A percentile compares a stretch with the other conserved stretches of the same genome.
These are phyloP conservation scores for Anoplophora glabripennis DNA, from an alignment of 1,140 invertebrate species.

Conservation along the genomic window DNA sequence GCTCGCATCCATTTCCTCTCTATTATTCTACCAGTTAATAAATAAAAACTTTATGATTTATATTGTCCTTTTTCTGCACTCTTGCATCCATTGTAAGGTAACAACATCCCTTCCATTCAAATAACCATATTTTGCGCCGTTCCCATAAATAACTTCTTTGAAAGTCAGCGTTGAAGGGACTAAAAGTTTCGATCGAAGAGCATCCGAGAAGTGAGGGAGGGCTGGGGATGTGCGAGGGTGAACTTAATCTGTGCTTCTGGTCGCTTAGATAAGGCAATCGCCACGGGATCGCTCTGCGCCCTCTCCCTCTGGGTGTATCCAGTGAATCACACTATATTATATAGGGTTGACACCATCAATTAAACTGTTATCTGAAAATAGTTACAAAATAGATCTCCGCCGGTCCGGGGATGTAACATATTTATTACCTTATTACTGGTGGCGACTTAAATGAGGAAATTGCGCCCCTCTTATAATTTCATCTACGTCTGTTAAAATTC, in stretches of 20 bases:
- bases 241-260: conserved; percentile 49
- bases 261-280: conserved; percentile 51
- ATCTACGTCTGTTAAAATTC: too few relatives aligned
- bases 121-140: too few relatives aligned
- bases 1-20: too few relatives aligned
- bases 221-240: conserved; percentile 24
- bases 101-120: too few relatives aligned
- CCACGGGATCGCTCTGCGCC: conserved; percentile 37
- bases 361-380: conserved; percentile 46
- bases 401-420: background rate
- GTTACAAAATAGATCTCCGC: conserved; percentile 40
- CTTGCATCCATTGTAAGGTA: too few relatives aligned
- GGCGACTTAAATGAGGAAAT: too few relatives aligned
- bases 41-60: too few relatives aligned
- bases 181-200: background rate
- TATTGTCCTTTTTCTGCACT: too few relatives aligned
- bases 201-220: conserved; percentile 5
- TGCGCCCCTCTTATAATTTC: too few relatives aligned
- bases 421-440: too few relatives aligned
- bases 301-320: conserved; percentile 28
- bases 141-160: background rate
- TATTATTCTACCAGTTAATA: too few relatives aligned
- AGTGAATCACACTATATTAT: conserved; percentile 45
- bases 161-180: conserved; percentile 1
- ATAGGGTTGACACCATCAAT: conserved; percentile 48